Base-by-base conservation (phyloP, 2,888 invertebrate species). In the Rhopalosiphum nymphaeae region DNA sequence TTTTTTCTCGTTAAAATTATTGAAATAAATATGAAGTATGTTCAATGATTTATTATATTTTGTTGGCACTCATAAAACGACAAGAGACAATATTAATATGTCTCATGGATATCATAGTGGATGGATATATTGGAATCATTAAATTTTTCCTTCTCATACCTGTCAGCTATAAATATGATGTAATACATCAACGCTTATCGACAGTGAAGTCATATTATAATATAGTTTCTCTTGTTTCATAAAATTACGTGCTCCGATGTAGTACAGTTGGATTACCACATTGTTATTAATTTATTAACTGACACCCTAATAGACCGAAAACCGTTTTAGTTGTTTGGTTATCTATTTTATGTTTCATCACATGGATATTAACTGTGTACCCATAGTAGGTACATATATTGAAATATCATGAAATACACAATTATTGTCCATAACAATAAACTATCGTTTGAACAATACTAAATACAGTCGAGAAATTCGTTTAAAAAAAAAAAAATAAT, bases 201-300 rank as follows among this genome's bases (percentile, higher is more conserved):
- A 67, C 16, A 42, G 88, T 13, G 2, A 25, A 13, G 56, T 89
- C 26, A 26, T 57, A 89, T 21, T 89, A 56, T 13, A 11, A 25
- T 56, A 25, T 42, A 89, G 57, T 89, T 89, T 89, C 89, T 89
- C 57, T 57, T 26, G 16, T 3, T 56, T 57, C 11, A 89, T 44
- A 57, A 89, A 89, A 89, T 42, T 89, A 89, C 89, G 44, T 89
- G 89, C 42, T 89, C 13, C 56, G 36, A 10, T 56, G 36, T 57
- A 57, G 42, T 42, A 42, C 44, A 21, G 9, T 36, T 36, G 13
- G 44, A 57, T 89, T 89, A 89, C 89, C 57, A 26, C 44, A 89
- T 89, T 57, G 89, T 89, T 89, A 89, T 89, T 29, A 42, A 42
- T 29, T 57, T 26, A 44, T 57, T 89, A 42, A 29, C 56, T 56